Evolutionary conservation across 2,113 vertebrate genomes (phyloP), one percentile per base, ranked within the genome.

Genomic region (Leiothrix lutea): DNA sequence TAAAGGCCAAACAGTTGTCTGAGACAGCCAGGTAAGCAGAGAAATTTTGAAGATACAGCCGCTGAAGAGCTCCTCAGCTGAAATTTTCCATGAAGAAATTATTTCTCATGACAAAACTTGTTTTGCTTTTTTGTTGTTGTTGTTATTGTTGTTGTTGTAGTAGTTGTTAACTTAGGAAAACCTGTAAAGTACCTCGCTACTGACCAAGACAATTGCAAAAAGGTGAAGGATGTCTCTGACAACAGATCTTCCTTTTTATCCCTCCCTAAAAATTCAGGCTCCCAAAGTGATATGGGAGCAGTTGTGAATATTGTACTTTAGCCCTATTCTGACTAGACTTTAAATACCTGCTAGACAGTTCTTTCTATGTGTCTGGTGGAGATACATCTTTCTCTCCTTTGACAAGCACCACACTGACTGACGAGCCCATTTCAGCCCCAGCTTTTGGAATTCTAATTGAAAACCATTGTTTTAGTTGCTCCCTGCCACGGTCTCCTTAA

Each of bases 281-380:
- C 9, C 31, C 26, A 72, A 74, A 67, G 8, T 31, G 40, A 6
- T 66, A 60, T 2, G 3, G 17, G 36, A 38, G 10, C 17, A 82
- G 40, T 8, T 36, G 19, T 26, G 22, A 89, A 48, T 4, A 4
- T 3, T 60, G 22, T 24, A 19, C 9, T 81, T 91, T 18, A 86
- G 24, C 22, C 28, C 12, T 65, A 8, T 80, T 88, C 45, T 77
- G 31, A 77, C 36, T 8, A 20, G 51, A 54, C 9, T 79, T 92
- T 64, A 48, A 91, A 56, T 25, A 81, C 2, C 14, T 66, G 25
- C 10, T 91, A 73, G 51, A 84, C 22, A 90, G n/a, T 67, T 79
- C 36, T 26, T 79, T 67, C 48, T 19, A 7, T 0, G 0, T 1
- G 2, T 9, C 51, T 71, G 25, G 4, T 13, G 44, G n/a, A 74